Evolutionary conservation across 1,140 invertebrate genomes (phyloP), one percentile per base, ranked within the genome.

Genomic region (Halotydeus destructor): DNA sequence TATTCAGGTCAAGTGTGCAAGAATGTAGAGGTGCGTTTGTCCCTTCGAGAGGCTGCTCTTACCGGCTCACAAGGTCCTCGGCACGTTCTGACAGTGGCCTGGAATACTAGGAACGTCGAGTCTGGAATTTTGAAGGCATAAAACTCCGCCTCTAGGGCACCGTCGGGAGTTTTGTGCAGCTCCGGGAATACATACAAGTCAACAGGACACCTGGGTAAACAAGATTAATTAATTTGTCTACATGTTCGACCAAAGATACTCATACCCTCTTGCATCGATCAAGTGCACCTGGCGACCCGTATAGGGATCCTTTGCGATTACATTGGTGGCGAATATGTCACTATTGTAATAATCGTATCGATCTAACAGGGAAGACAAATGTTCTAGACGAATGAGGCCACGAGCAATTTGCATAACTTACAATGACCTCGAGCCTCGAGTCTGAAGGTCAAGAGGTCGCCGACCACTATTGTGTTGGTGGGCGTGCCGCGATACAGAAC

Each of bases 81-180:
- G 51, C 83, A 88, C 0, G 81, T 83, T 44, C 77, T 65, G 0
- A 89, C 82, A 0, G 78, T 88, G 1, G 84, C 84, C 62, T 89
- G 82, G 55, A 89, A 89, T 1, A 89, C 80, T 35, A 89, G 57
- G 62, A 85, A 85, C 57, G 88, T 88, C 0, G 83, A 86, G 64
- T 88, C 82, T 0, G 84, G 84, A 51, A 89, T 85, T 61, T 89
- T 89, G 52, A 88, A 89, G 2, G 84, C 84, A 60, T 86, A 85
- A 55, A 89, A 89, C 49, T 81, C 67, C 0, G 82, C 80, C 63
- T 86, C 82, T 5, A 88, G 61, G 8, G 78, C 83, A 0, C 79
- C 78, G 52, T 74, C 79, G 19, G 82, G 66, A 1, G 81, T 69
- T 54, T 78, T 74, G 54, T 86, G 82, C 47, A 89, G 56, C 54